Base-by-base conservation (phyloP, 2,888 invertebrate genomes). In the Icerya purchasi region DNA sequence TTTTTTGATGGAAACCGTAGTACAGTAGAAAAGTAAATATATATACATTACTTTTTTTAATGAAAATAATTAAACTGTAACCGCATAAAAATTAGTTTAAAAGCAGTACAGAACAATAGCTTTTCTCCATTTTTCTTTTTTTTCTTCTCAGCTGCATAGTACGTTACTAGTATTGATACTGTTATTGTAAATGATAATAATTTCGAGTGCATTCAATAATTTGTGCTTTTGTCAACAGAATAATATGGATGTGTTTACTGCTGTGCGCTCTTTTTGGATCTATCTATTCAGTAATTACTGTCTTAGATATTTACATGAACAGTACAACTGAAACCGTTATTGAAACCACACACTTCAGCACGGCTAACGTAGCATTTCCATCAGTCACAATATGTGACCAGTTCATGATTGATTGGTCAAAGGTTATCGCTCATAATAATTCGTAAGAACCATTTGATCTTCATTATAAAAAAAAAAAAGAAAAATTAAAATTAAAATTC, bases 331-430 rank as follows among this genome's bases (percentile, higher is more conserved):
- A 66, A 18, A 69, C 69, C 10, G 65, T 65, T 5, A 66, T 70
- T 19, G 68, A 68, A 22, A 68, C 68, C 8, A 69, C 68, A 51
- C 66, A 66, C 55, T 67, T 65, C 59, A 63, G 65, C 14, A 66
- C 67, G 54, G 66, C 67, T 2, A 64, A 67, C 14, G 62, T 70
- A 3, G 66, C 69, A 0, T 70, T 70, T 51, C 70, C 70, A 2
- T 66, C 69, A 24, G 65, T 70, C 24, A 66, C 66, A 3, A 63
- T 70, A 36, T 71, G 70, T 58, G 68, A 68, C 51, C 64, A 60
- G 36, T 66, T 68, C 24, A 64, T 68, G 19, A 68, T 66, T 19
- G 66, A 69, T 54, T 69, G 70, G 70, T 52, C 61, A 14, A 66
- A 66, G 25, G 67, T 64, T 3, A 54, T 62, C 8, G 50, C 52